These are phyloP conservation scores for Cyphomyrmex costatus DNA, from an alignment of 1,140 invertebrate species.

Conservation along the genomic window DNA sequence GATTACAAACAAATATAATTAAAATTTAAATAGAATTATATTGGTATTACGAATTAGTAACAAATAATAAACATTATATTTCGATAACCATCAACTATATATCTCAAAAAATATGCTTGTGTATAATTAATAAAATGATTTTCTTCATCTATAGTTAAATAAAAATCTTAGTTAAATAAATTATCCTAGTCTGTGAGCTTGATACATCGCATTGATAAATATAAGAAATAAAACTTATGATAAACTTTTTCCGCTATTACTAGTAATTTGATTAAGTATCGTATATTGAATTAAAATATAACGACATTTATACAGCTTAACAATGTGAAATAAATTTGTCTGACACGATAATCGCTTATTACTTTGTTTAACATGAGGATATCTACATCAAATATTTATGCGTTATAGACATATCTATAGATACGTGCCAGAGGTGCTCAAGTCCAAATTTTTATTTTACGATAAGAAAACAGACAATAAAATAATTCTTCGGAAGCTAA, in stretches of 20 bases:
- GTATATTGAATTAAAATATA: background rate
- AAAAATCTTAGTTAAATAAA: no score
- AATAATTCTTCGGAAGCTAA: slow-evolving; percentile 13
- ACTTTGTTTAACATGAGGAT: background rate
- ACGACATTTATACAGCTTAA: background rate
- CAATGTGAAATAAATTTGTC: slow-evolving; percentile 33
- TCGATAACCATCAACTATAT: no score
- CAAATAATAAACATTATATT: no score
- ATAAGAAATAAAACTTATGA: no score
- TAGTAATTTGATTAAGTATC: background rate
- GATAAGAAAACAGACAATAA: slow-evolving; percentile 27
- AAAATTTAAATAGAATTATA: no score
- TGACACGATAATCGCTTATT: background rate
- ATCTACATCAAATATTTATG: background rate
- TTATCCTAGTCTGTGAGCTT: no score
- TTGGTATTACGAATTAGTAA: no score
- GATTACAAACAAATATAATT: no score
- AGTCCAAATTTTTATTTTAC: slow-evolving; percentile 21
- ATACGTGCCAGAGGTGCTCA: background rate
- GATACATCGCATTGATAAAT: no score
- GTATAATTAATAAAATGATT: no score
- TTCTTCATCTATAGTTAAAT: no score
- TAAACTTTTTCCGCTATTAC: background rate
- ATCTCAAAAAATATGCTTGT: no score
- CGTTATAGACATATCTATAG: background rate